phyloP scores from a whole-genome alignment of 2,888 invertebrate species.

The Zaprionus obscuricornis region DNA sequence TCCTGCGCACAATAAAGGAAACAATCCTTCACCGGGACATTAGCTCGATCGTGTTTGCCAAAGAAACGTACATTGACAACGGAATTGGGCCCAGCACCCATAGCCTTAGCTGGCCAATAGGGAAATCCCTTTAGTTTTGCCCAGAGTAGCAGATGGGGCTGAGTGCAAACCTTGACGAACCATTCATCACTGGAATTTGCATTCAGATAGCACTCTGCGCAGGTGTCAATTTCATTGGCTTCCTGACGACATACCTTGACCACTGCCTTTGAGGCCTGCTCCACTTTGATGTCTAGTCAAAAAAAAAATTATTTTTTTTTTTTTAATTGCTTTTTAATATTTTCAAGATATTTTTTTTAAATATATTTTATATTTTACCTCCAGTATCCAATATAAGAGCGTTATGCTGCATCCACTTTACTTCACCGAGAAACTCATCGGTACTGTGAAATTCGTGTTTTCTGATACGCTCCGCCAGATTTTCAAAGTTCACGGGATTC shows the following conservation, averaged over 20 bases:
- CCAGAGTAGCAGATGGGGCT: slow-evolving; percentile 96
- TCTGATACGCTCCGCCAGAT: slow-evolving; percentile 90
- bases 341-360: too few species aligned
- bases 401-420: slow-evolving; percentile 97
- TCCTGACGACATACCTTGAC: slow-evolving; percentile 94
- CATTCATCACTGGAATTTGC: slow-evolving; percentile 92
- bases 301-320: too few species aligned
- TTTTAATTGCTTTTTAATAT: too few species aligned
- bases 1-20: slow-evolving; percentile 91
- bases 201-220: slow-evolving; percentile 95
- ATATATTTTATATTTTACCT: too few species aligned
- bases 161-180: slow-evolving; percentile 96
- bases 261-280: slow-evolving; percentile 85
- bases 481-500: slow-evolving; percentile 93
- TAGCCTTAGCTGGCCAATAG: slow-evolving; percentile 98
- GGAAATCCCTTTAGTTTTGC: slow-evolving; percentile 98
- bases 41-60: slow-evolving; percentile 96
- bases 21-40: slow-evolving; percentile 93
- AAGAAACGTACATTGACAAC: slow-evolving; percentile 96
- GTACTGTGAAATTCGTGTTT: slow-evolving; percentile 92
- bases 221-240: slow-evolving; percentile 96
- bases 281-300: slow-evolving; percentile 53
- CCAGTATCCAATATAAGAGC: slow-evolving; percentile 93
- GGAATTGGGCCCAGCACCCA: slow-evolving; percentile 87
- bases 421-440: slow-evolving; percentile 94